A percentile compares a stretch with the other conserved stretches of the same genome.
phyloP scores from a whole-genome alignment of 2,113 vertebrate species.

The Petaurus breviceps region DNA sequence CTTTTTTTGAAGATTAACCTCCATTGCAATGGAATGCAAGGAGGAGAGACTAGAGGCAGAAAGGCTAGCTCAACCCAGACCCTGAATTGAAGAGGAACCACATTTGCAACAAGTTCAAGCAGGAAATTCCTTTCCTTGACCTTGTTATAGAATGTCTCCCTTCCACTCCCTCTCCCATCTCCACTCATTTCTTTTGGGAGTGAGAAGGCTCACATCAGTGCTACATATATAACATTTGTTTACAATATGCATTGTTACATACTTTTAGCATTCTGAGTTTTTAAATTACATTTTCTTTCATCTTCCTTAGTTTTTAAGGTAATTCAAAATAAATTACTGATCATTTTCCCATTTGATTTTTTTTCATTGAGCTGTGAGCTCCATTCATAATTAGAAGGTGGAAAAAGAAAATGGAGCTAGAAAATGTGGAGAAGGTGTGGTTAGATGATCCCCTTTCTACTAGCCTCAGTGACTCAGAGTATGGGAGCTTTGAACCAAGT shows the following conservation, averaged over 20 bases:
- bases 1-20: not conserved
- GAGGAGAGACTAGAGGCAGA: not conserved
- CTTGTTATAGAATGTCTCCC: not conserved
- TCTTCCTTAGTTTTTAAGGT: too few species aligned
- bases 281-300: not conserved
- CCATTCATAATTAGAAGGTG: not conserved
- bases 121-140: not conserved
- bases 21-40: not conserved
- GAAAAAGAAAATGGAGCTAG: not conserved
- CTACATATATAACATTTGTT: not conserved
- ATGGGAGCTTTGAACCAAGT: not conserved
- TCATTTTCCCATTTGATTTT: not conserved
- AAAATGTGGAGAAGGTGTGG: not conserved
- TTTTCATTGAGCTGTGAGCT: not conserved
- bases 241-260: not conserved
- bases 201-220: not conserved
- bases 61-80: not conserved
- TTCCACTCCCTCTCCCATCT: not conserved
- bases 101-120: not conserved
- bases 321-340: not conserved
- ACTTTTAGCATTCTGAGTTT: too few species aligned
- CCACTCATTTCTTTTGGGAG: not conserved
- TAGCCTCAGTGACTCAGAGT: too few species aligned
- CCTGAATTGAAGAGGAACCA: not conserved
- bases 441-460: too few species aligned